Evolutionary conservation across 1,140 invertebrate species (phyloP).

Genomic region (Drosophila ananassae): DNA sequence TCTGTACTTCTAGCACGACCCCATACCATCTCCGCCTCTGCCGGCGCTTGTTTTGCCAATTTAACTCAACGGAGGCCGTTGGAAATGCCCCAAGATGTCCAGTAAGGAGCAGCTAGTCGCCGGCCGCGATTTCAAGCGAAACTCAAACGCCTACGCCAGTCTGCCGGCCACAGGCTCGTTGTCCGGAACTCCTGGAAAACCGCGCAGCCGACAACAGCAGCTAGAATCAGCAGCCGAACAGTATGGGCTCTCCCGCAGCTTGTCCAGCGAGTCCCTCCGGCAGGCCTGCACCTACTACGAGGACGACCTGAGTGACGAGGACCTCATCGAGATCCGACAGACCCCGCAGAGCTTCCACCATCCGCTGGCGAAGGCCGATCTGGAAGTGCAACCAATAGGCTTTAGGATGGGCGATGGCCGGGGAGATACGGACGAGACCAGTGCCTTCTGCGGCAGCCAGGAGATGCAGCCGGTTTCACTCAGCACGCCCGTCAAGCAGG

Average conservation of each 20-base stretch:
- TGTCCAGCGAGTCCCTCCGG: conserved; percentile 74
- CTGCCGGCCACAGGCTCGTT: conserved; percentile 46
- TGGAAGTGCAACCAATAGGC: conserved; percentile 46
- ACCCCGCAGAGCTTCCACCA: conserved; percentile 64
- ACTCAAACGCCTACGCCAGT: conserved; percentile 73
- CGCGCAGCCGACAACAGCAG: conserved; percentile 13
- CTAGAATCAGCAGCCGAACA: conserved; percentile 44
- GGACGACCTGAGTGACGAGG: conserved; percentile 76
- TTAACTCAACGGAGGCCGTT: conserved; percentile 27
- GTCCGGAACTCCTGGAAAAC: background rate
- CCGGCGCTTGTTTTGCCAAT: conserved; percentile 9
- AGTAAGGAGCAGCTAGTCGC: conserved; percentile 63
- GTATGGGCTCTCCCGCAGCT: conserved; percentile 73
- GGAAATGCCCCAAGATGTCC: conserved; percentile 74
- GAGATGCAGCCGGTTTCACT: conserved; percentile 49
- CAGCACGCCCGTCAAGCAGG: conserved; percentile 62
- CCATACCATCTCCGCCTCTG: background rate
- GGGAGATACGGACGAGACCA: conserved; percentile 32
- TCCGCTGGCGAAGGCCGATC: conserved; percentile 1
- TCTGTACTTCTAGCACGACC: background rate
- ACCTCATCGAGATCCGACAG: conserved; percentile 71
- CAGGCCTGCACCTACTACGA: conserved; percentile 72
- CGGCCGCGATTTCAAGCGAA: conserved; percentile 68
- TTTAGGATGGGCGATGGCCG: conserved; percentile 41
- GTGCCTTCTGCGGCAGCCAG: conserved; percentile 63